Evolutionary conservation across 2,113 vertebrate species (phyloP).

Genomic region (Sinocyclocheilus anophthalmus): DNA sequence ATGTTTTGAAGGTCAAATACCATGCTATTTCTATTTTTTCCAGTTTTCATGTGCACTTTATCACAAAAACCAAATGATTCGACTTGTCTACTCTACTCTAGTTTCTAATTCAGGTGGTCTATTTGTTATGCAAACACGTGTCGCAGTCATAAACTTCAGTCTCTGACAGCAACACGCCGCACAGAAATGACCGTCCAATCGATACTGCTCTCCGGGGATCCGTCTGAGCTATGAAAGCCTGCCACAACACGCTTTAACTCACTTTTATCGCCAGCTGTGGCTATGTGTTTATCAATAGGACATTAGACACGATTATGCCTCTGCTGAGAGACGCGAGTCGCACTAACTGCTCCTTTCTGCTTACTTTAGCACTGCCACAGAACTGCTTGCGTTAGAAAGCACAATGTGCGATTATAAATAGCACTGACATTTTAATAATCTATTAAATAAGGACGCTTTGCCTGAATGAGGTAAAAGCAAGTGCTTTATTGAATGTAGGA

Average conservation of each 20-base stretch:
- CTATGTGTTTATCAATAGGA: conserved; percentile 23
- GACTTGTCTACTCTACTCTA: too few relatives aligned
- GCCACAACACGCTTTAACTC: conserved; percentile 35
- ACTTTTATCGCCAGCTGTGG: neutral
- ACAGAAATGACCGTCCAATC: conserved; percentile 7
- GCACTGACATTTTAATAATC: conserved; percentile 14
- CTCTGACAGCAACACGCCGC: neutral
- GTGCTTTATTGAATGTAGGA: neutral
- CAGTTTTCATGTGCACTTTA: neutral
- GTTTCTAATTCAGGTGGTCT: neutral
- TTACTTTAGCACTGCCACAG: neutral
- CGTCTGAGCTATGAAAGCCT: conserved; percentile 11
- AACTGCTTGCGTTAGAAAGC: neutral
- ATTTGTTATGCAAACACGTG: neutral
- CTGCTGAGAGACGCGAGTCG: neutral
- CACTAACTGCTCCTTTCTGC: neutral
- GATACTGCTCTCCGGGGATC: conserved; percentile 3
- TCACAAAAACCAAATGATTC: neutral
- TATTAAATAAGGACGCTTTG: neutral
- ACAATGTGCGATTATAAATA: conserved; percentile 6
- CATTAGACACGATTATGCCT: conserved; percentile 7
- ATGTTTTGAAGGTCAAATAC: neutral
- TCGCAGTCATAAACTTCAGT: conserved; percentile 1
- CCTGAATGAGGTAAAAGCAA: neutral
- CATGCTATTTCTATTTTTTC: too few relatives aligned